Conservation (phyloP, 2,888 invertebrate species). For the Dasypolia templi region DNA sequence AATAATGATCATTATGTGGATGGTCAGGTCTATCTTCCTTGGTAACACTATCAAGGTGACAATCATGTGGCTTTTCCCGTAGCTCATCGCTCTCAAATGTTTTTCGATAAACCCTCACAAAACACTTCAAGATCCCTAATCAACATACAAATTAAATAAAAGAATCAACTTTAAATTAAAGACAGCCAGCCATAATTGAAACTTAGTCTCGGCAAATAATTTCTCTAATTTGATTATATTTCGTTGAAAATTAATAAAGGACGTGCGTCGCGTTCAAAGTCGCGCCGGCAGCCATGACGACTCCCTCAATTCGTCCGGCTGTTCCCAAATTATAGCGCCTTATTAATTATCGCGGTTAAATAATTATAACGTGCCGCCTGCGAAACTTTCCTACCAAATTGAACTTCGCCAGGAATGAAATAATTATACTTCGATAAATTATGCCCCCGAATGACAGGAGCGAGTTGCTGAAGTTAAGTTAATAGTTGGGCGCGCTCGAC, state of each 20-base stretch:
- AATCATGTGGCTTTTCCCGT: not conserved
- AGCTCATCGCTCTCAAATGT: not conserved
- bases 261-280: conserved; percentile 75
- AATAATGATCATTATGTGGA: not conserved
- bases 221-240: conserved; percentile 81
- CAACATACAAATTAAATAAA: conserved; percentile 47
- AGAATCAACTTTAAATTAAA: conserved; percentile 57
- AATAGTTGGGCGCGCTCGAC: conserved; percentile 69
- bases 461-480: conserved; percentile 67
- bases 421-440: conserved; percentile 71
- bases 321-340: conserved; percentile 77
- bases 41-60: no score
- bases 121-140: conserved; percentile 32
- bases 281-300: conserved; percentile 69
- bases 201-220: conserved; percentile 72
- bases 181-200: conserved; percentile 60
- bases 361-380: conserved; percentile 69
- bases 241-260: conserved; percentile 80
- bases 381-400: conserved; percentile 68
- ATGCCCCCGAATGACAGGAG: conserved; percentile 59
- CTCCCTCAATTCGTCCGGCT: conserved; percentile 73
- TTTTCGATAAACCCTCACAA: not conserved
- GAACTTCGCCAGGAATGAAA: conserved; percentile 69
- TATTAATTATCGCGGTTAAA: conserved; percentile 81
- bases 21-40: not conserved